phyloP scores from a whole-genome alignment of 2,888 invertebrate genomes.

The Griposia aprilina region DNA sequence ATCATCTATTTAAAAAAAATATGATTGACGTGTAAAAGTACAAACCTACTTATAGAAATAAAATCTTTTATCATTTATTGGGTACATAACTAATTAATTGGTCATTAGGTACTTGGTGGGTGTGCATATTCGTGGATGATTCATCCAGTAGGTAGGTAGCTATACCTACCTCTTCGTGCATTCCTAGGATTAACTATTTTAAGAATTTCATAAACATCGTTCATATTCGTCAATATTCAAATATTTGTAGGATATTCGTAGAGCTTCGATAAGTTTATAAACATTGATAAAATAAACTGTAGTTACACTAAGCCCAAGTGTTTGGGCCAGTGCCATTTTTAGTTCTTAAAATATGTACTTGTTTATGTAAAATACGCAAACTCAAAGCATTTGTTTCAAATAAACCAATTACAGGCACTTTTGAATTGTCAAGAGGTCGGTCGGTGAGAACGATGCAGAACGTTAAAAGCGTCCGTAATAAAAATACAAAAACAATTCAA shows the following conservation, averaged over 20 bases:
- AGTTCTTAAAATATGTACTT: neutral
- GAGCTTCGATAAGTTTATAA: conserved; percentile 4
- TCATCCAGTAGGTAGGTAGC: neutral
- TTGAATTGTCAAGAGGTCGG: too few species aligned
- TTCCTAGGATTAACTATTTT: conserved; percentile 1
- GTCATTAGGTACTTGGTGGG: neutral
- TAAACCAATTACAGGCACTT: too few species aligned
- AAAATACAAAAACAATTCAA: too few species aligned
- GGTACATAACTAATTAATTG: neutral
- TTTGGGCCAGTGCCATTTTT: neutral
- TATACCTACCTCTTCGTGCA: neutral
- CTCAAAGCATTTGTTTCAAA: too few species aligned
- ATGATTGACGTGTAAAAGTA: too few species aligned
- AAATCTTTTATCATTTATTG: neutral
- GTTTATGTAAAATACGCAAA: neutral
- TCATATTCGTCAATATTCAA: neutral
- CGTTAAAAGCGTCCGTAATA: too few species aligned
- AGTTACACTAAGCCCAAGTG: neutral
- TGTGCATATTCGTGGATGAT: neutral
- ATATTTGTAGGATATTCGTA: conserved; percentile 2
- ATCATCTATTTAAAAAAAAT: too few species aligned
- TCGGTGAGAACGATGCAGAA: too few species aligned
- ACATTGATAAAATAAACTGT: neutral
- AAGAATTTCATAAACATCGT: neutral
- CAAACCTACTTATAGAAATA: too few species aligned